Conservation (phyloP, 2,888 invertebrate genomes). For the Bellardia bayeri region DNA sequence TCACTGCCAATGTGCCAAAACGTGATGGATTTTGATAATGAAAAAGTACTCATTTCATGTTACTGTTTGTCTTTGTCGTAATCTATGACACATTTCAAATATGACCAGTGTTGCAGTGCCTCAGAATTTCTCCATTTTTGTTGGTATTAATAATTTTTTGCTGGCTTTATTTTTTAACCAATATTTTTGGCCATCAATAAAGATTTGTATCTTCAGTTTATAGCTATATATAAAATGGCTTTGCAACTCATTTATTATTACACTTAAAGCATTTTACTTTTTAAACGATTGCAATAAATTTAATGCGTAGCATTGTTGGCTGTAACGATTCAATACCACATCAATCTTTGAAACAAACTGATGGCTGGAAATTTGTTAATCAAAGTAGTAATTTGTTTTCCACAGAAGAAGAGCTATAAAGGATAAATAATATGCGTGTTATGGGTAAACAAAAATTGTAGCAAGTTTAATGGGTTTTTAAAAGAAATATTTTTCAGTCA, state of each 20-base stretch:
- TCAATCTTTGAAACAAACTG: conserved; percentile 18
- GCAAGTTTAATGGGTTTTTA: neutral
- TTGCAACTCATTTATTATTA: conserved; percentile 61
- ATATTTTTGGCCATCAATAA: conserved; percentile 57
- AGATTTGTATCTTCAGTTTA: conserved; percentile 57
- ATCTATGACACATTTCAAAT: neutral
- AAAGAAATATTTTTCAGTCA: neutral
- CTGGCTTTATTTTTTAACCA: conserved; percentile 30
- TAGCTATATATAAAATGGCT: conserved; percentile 45
- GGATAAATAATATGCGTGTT: no score
- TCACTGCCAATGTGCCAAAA: conserved; percentile 66
- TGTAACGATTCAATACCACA: neutral
- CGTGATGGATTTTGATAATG: conserved; percentile 68
- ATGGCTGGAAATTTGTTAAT: conserved; percentile 21
- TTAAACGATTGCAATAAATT: conserved; percentile 63
- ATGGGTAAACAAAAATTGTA: neutral
- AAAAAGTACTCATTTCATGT: conserved; percentile 54
- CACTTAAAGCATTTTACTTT: conserved; percentile 44
- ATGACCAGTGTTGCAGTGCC: conserved; percentile 2
- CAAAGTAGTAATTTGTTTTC: conserved; percentile 24
- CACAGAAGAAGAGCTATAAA: neutral
- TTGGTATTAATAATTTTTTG: neutral
- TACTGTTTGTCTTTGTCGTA: neutral
- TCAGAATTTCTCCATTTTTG: neutral
- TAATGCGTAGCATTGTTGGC: conserved; percentile 18